Evolutionary conservation across 2,888 invertebrate genomes (phyloP), one percentile per base, ranked within the genome.

Genomic region (Netelia fuscicornis): DNA sequence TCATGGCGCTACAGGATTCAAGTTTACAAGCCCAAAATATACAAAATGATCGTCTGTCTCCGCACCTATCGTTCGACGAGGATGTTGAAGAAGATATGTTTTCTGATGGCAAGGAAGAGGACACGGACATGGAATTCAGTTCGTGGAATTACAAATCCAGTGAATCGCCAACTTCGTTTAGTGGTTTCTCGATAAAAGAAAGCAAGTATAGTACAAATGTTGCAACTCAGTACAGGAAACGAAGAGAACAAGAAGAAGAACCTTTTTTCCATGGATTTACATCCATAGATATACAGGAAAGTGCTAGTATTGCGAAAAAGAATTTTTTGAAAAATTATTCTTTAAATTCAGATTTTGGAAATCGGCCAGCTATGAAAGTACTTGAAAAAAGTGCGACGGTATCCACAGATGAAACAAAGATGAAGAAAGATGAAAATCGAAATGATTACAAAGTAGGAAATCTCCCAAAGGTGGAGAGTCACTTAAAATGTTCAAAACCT

Each of bases 21-120:
- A 17, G 20, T 13, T 2, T 11, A 30, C 17, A 52, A 80, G 25
- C 30, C n/a, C 25, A 71, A 10, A 60, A 48, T 10, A 17, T n/a
- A 2, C 23, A 6, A 17, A 58, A 70, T 13, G 9, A 60, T 42
- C 20, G 23, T 10, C 23, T 42, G 25, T 64, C 74, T 6, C 44
- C 20, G 0, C 60, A 54, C 30, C 79, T 82, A 75, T 79, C 82
- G 2, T 71, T 85, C 2, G 82, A 85, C 44, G 85, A 85, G 48
- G 82, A 76, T 48, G 74, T 83, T 1, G 85, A 85, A 54, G 81
- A 85, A 17, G 85, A 85, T 37, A 76, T 85, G 75, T 85, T 85
- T 11, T 75, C 54, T 13, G 65, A 30, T 8, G 54, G 17, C 30
- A 11, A 11, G n/a, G 67, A 56, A 6, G 56, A 56, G 8, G 62